These are phyloP conservation scores for Synanthedon vespiformis DNA, from an alignment of 2,888 invertebrate species.

Conservation along the genomic window DNA sequence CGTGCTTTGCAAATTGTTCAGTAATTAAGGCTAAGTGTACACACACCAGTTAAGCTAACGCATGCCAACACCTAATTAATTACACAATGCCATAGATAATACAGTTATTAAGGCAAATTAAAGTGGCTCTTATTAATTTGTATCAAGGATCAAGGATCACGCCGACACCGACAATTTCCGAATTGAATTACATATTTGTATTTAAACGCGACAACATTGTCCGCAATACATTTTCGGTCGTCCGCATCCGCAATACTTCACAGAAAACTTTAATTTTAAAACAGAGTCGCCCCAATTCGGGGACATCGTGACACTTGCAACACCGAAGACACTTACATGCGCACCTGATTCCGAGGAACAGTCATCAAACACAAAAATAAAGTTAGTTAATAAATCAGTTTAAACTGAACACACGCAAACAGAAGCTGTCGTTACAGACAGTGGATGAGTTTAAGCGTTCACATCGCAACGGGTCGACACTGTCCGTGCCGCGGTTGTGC, in stretches of 20 bases:
- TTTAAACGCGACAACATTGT: no score
- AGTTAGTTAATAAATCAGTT: slow-evolving; percentile 38
- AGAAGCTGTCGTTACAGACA: slow-evolving; percentile 63
- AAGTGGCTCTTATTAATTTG: no score
- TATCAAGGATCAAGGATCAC: neutral
- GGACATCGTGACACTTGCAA: slow-evolving; percentile 38
- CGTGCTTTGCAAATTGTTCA: slow-evolving; percentile 11
- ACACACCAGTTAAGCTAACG: slow-evolving; percentile 12
- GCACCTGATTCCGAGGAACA: slow-evolving; percentile 26
- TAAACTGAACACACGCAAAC: slow-evolving; percentile 40
- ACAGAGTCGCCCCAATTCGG: slow-evolving; percentile 14
- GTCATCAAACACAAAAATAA: slow-evolving; percentile 40
- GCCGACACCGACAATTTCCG: no score
- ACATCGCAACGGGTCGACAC: slow-evolving; percentile 67
- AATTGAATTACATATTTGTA: no score
- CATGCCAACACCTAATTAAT: slow-evolving; percentile 4
- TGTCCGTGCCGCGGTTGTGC: slow-evolving; percentile 63
- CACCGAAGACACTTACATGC: slow-evolving; percentile 58
- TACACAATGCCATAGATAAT: neutral
- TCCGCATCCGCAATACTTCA: no score
- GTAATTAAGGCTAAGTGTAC: slow-evolving; percentile 12
- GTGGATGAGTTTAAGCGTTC: slow-evolving; percentile 56
- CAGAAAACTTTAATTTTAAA: no score
- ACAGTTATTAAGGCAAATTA: neutral
- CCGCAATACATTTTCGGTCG: no score